These are phyloP conservation scores for Caprella mutica DNA, from an alignment of 2,888 invertebrate genomes.

Conservation along the genomic window DNA sequence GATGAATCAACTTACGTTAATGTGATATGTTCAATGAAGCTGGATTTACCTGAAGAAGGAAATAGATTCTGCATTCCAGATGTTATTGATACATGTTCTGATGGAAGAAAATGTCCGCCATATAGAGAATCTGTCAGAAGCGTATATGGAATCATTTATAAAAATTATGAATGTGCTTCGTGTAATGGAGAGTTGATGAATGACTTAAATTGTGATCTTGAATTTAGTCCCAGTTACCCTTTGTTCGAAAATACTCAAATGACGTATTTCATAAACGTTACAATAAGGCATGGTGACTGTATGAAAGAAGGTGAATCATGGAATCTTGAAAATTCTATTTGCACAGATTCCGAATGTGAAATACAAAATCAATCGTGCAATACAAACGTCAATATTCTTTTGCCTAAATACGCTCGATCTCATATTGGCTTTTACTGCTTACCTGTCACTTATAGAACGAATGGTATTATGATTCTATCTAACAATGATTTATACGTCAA, in stretches of 20 bases:
- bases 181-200: background rate
- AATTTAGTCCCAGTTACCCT: too few species aligned
- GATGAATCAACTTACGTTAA: too few species aligned
- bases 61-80: slow-evolving; percentile 6
- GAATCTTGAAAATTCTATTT: too few species aligned
- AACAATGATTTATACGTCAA: slow-evolving; percentile 22
- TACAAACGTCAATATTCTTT: too few species aligned
- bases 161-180: slow-evolving; percentile 10
- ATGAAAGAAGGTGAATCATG: too few species aligned
- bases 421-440: slow-evolving; percentile 20
- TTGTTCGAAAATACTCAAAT: too few species aligned
- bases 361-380: too few species aligned
- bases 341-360: too few species aligned
- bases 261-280: too few species aligned
- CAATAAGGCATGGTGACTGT: too few species aligned
- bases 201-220: too few species aligned
- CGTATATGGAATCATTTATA: background rate
- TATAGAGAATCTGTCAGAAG: background rate
- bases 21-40: background rate
- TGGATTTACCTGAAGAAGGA: background rate
- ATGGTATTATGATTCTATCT: slow-evolving; percentile 10
- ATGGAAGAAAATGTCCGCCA: background rate
- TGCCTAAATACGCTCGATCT: background rate
- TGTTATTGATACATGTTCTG: background rate
- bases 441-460: slow-evolving; percentile 10